Percentiles rank a stretch among this genome's conserved stretches.
Evolutionary conservation across 1,140 invertebrate species (phyloP).

Genomic region (Drosophila jambulina): DNA sequence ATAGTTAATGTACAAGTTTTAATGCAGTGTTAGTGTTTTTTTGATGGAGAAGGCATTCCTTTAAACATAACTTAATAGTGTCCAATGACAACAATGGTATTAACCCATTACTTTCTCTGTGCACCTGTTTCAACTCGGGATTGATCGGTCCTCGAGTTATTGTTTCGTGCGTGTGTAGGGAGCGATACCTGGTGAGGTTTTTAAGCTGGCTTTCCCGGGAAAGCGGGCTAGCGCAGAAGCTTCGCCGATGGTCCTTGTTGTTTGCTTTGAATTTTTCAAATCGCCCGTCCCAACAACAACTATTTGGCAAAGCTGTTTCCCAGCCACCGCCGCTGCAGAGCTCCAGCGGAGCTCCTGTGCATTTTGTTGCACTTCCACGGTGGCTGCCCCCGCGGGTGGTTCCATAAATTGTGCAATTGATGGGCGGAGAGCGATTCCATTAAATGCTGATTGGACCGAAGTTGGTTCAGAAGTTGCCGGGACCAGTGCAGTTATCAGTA

Average conservation of each 20-base stretch:
- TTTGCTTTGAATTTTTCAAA: slow-evolving; percentile 77
- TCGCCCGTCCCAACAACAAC: slow-evolving; percentile 51
- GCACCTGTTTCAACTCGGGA: slow-evolving; percentile 5
- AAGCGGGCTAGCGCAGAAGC: slow-evolving; percentile 34
- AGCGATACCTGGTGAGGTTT: slow-evolving; percentile 64
- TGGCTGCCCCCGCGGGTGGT: slow-evolving; percentile 38
- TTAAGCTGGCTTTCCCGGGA: slow-evolving; percentile 40
- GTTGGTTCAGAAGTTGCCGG: not conserved
- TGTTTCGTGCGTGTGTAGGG: slow-evolving; percentile 45
- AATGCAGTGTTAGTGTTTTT: not conserved
- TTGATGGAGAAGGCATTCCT: not conserved
- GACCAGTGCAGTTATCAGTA: not conserved
- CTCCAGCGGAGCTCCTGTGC: slow-evolving; percentile 61
- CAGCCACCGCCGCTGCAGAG: slow-evolving; percentile 32
- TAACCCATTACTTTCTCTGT: slow-evolving; percentile 2
- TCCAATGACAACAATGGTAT: too few relatives aligned
- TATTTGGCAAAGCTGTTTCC: slow-evolving; percentile 67
- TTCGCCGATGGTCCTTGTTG: slow-evolving; percentile 53
- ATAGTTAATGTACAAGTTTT: not conserved
- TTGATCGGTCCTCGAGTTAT: slow-evolving; percentile 42
- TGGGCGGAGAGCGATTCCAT: slow-evolving; percentile 24
- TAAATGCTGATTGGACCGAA: not conserved
- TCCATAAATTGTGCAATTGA: slow-evolving; percentile 27
- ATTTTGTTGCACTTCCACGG: slow-evolving; percentile 71
- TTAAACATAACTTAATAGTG: not conserved